A percentile compares a stretch with the other conserved stretches of the same genome.
These are phyloP conservation scores for Gari tellinella DNA, from an alignment of 2,888 invertebrate genomes.

Conservation along the genomic window DNA sequence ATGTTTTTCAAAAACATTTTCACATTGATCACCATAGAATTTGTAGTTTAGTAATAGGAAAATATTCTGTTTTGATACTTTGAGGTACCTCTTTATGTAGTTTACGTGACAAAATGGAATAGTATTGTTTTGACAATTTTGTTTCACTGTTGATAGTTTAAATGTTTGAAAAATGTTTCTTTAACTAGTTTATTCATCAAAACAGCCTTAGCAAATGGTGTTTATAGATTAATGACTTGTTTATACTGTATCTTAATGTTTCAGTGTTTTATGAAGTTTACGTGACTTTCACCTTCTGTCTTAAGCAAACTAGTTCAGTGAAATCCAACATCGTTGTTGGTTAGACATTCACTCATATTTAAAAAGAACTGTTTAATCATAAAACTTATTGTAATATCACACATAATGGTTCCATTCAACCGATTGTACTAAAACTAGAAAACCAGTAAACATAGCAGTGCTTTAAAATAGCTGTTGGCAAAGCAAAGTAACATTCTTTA, in stretches of 20 bases:
- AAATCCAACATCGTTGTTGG: background rate
- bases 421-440: too few relatives aligned
- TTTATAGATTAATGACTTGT: background rate
- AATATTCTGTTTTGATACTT: background rate
- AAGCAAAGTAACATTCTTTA: too few relatives aligned
- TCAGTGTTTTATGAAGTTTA: background rate
- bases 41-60: too few relatives aligned
- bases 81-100: background rate
- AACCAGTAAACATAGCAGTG: too few relatives aligned
- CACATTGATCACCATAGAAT: too few relatives aligned
- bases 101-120: background rate
- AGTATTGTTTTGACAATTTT: background rate
- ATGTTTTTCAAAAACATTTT: too few relatives aligned
- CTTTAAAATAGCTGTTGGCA: too few relatives aligned
- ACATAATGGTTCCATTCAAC: too few relatives aligned
- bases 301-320: background rate
- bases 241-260: background rate
- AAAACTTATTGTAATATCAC: background rate
- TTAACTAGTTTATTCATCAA: background rate
- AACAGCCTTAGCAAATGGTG: background rate
- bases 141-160: constrained; percentile 4
- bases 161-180: constrained; percentile 1
- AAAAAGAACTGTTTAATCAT: background rate
- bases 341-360: background rate
- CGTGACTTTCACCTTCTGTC: background rate